Base-by-base conservation (phyloP, 92 coral and sea anemone species). In the Desmophyllum pertusum region DNA sequence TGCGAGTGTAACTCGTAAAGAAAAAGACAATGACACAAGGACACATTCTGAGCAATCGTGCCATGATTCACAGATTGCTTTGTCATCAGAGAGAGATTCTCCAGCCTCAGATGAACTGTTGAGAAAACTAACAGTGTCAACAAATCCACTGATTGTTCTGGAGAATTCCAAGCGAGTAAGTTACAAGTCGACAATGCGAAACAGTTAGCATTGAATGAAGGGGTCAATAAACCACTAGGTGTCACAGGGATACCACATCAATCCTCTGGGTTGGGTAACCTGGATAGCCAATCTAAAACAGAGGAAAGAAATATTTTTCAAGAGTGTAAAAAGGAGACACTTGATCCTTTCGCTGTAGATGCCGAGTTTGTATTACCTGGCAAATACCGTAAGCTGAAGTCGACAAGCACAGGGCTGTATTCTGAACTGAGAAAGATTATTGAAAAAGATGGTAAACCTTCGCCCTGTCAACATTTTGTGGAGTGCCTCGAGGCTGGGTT, bases 341-440 rank as follows among this genome's bases (percentile, higher is more conserved):
- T 94, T 80, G 71, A 84, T 52, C 95, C 93, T 33, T 18, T 70
- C 17, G 85, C 72, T 35, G 90, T 85, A 46, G 93, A 89, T 11
- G 57, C 84, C 38, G 84, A 76, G 8, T 84, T 91, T 48, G 43
- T 83, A 55, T 62, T 92, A 84, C 98, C 98, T 5, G 66, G 81
- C 41, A 89, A 83, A 83, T 94, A 94, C 69, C 89, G 91, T 51
- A 94, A 89, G 67, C 88, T 94, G 18, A 94, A 91, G 65, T 83
- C 95, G 17, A n/a, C 88, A 38, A 91, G 88, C 79, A 17, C 70
- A 3, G 87, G 85, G 72, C 88, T 91, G 30, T 64, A 78, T 67
- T 81, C 92, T 27, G 91, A 88, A 82, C 84, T 93, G 13, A 83
- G 51, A 43, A 75, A 65, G 37, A 41, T 42, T 19, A 36, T 80